Evolutionary conservation across 2,113 vertebrate genomes (phyloP), one percentile per base, ranked within the genome.

Genomic region (Thryonomys swinderianus): DNA sequence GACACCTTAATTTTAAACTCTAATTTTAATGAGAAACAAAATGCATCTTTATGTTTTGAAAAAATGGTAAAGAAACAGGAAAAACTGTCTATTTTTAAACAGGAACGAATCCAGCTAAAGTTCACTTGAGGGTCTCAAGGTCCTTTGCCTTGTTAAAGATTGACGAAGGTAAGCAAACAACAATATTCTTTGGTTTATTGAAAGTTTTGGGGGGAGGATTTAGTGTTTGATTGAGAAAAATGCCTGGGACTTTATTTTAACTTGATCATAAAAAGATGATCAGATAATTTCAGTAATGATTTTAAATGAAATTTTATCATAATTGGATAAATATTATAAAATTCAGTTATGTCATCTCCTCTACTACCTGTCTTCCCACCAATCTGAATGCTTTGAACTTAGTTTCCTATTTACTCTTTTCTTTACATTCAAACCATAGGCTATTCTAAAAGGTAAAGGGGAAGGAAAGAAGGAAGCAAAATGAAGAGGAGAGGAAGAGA

Each of bases 291-390:
- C 30, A 88, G 25, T 88, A 67, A 48, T 81, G 55, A 91, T 97
- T 85, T 97, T 96, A 84, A 95, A 64, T 94, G 96, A 92, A 83
- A 90, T 97, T 97, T 98, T 91, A 92, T 93, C 93, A 76, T 76
- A 86, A 74, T 48, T 13, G 27, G 40, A 90, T 97, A 95, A 91
- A 92, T 94, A 96, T 94, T 96, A 94, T 86, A 83, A 96, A 97
- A 96, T 17, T 18, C 2, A 71, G 86, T 96, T 95, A 83, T 93
- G 45, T 93, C 80, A 90, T 87, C 87, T 97, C 92, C 74, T 87
- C 61, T 91, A 90, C 76, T 13, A 40, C 92, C 61, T 57, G 25
- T 0, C 51, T 57, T 34, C 0, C 42, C 78, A 91, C 82, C 85
- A 92, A 73, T 53, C 34, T 67, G 86, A 73, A 11, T 92, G 59